Evolutionary conservation across 2,797 vertebrate species (phyloP), one percentile per base, ranked within the genome.

Genomic region (Gastrophryne carolinensis): DNA sequence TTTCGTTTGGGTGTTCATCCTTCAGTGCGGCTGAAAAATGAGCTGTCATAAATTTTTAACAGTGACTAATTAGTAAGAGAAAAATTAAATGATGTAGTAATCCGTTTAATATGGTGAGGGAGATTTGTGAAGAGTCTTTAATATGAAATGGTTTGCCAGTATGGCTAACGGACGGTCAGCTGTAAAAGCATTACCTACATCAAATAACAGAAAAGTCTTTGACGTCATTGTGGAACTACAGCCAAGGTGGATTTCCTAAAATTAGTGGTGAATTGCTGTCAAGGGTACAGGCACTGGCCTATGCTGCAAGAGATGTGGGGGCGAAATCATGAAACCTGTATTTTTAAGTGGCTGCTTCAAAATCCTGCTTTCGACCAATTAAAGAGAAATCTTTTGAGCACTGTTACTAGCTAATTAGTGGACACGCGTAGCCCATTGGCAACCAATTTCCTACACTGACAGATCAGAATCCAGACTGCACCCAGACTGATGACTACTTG

Each of bases 31-130:
- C 15, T 56, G 3, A 54, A 26, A 37, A 67, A 37, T 53, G 21
- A 67, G 13, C 9, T 50, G 19, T 39, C 24, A 29, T 27, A 37
- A 56, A 26, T 34, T 29, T 41, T 27, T 52, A 35, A 26, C 19
- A 32, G 12, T 52, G n/a, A 3, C 29, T 52, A 66, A 60, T 60
- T 52, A 35, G 12, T 24, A 5, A 8, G 15, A 19, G 30, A 66
- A 53, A n/a, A 23, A 66, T 52, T 35, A 52, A 65, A 60, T 60
- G 35, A 60, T 37, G 30, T 7, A 60, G 11, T 60, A 60, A 60
- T 60, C 57, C 32, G 19, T 60, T 21, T 35, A 35, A 30, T 50
- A 65, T 15, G n/a, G 47, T 49, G 17, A 30, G 27, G 17, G 21
- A 65, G 27, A 50, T 49, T 32, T 30, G 30, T 12, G 27, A 49